Evolutionary conservation across 2,797 vertebrate genomes (phyloP).

Genomic region (Acanthurus tractus): DNA sequence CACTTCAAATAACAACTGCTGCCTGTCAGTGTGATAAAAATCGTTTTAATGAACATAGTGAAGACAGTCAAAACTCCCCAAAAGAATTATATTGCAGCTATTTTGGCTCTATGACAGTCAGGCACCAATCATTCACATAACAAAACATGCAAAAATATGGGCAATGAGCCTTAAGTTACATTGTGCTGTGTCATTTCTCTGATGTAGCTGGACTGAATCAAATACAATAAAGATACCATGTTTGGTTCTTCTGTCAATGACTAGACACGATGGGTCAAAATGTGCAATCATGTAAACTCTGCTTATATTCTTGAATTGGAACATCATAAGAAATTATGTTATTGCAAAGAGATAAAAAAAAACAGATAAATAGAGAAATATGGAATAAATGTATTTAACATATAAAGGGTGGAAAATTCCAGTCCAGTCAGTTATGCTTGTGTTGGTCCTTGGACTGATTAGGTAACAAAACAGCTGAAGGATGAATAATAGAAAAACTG

Average conservation of each 20-base stretch:
- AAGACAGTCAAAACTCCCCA: too few species aligned
- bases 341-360: not conserved
- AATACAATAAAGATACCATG: not conserved
- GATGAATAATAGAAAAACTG: not conserved
- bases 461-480: not conserved
- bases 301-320: not conserved
- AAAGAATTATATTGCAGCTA: too few species aligned
- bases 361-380: not conserved
- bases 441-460: not conserved
- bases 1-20: too few species aligned
- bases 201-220: not conserved
- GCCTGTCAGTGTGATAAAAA: too few species aligned
- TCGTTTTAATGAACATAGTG: too few species aligned
- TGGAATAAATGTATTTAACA: not conserved
- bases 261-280: not conserved
- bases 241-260: not conserved
- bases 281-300: not conserved
- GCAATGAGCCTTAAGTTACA: not conserved
- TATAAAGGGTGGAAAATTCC: not conserved
- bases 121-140: too few species aligned
- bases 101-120: too few species aligned
- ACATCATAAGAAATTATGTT: not conserved
- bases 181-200: not conserved
- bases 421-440: not conserved
- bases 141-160: too few species aligned